phyloP scores from a whole-genome alignment of 2,113 vertebrate genomes.

The Puffinus mauretanicus region DNA sequence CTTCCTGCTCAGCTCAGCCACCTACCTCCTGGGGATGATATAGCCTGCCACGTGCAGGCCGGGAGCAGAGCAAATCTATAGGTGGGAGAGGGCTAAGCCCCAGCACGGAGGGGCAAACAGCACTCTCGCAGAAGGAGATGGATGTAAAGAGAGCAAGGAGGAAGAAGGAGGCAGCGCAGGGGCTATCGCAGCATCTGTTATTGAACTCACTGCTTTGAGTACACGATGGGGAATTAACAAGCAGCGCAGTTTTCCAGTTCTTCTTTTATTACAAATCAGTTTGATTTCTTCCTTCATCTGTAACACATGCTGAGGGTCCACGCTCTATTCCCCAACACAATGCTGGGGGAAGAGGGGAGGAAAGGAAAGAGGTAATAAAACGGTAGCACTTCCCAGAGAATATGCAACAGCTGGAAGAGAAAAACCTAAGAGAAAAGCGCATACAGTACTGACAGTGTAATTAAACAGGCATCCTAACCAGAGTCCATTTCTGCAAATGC shows the following conservation, averaged over 20 bases:
- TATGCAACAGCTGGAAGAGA: neutral
- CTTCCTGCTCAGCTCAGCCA: neutral
- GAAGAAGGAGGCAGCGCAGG: neutral
- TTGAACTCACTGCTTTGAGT: neutral
- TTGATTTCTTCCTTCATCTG: neutral
- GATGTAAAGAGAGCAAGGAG: neutral
- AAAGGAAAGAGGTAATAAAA: neutral
- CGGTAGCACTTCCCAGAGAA: neutral
- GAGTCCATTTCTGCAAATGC: neutral
- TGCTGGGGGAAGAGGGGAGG: neutral
- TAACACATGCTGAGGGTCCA: neutral
- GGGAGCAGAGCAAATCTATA: neutral
- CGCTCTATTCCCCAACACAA: fast-evolving
- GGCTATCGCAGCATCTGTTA: neutral
- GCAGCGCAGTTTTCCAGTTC: neutral
- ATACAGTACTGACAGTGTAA: neutral
- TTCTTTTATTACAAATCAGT: neutral
- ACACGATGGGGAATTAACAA: neutral
- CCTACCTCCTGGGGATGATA: neutral
- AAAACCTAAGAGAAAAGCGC: neutral
- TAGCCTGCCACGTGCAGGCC: fast-evolving
- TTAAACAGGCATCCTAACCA: neutral
- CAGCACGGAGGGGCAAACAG: neutral
- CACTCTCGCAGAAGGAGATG: neutral
- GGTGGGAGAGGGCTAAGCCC: neutral